These are phyloP conservation scores for Hermodice carunculata DNA, from an alignment of 2,888 invertebrate species.

Conservation along the genomic window DNA sequence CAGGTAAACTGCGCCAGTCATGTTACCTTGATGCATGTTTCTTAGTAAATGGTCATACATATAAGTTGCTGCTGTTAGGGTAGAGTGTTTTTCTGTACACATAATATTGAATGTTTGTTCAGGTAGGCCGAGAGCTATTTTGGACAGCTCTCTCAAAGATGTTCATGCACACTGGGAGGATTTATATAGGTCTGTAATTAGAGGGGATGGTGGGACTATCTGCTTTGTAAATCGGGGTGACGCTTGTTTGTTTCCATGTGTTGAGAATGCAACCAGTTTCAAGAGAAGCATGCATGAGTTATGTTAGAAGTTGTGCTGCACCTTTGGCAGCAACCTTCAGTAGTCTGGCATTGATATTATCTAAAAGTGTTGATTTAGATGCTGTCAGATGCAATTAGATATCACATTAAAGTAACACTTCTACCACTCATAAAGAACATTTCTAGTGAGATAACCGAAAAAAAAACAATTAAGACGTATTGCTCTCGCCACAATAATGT, in stretches of 20 bases:
- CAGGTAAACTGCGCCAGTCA: slow-evolving; percentile 6
- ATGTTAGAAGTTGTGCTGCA: background rate
- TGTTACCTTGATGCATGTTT: background rate
- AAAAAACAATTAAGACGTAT: no score
- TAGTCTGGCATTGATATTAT: slow-evolving; percentile 1
- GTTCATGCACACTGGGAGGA: background rate
- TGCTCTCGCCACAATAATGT: no score
- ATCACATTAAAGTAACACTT: no score
- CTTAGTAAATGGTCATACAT: background rate
- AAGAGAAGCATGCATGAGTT: background rate
- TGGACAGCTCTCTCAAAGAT: background rate
- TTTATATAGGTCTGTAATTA: background rate
- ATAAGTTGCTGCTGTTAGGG: background rate
- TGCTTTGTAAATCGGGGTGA: background rate
- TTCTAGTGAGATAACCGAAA: no score
- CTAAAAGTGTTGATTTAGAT: no score
- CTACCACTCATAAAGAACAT: no score
- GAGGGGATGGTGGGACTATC: slow-evolving; percentile 2
- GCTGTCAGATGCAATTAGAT: no score
- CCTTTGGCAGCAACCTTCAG: background rate
- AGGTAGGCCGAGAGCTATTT: background rate
- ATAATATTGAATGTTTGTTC: background rate
- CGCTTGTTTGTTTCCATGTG: background rate
- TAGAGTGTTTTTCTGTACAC: background rate
- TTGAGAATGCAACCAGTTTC: background rate